Percentiles rank a stretch among this genome's conserved stretches.
phyloP scores from a whole-genome alignment of 2,113 vertebrate species.

The Leptocoma aspasia region DNA sequence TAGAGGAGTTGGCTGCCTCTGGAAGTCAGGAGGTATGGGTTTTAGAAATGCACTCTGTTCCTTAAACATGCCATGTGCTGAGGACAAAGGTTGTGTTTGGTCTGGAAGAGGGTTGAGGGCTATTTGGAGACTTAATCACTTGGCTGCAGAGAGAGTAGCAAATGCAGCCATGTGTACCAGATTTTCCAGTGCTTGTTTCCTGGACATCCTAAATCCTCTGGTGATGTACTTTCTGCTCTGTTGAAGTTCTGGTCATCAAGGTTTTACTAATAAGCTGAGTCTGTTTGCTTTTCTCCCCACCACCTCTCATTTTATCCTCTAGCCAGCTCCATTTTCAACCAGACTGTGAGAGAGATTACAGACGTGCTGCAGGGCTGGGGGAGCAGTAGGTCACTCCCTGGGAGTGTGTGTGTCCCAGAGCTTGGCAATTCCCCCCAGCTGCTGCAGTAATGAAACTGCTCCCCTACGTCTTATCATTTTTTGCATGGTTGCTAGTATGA shows the following conservation, averaged over 20 bases:
- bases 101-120: neutral
- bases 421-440: neutral
- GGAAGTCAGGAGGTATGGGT: neutral
- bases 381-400: neutral
- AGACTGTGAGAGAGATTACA: neutral
- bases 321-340: neutral
- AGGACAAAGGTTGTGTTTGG: neutral
- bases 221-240: neutral
- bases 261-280: neutral
- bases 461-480: neutral
- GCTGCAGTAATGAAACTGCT: neutral
- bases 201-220: neutral
- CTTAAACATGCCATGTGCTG: neutral
- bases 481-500: neutral
- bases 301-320: neutral
- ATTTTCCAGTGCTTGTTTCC: neutral
- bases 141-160: neutral
- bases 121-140: neutral
- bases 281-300: neutral
- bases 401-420: neutral
- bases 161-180: rapidly evolving
- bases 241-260: neutral
- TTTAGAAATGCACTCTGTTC: neutral
- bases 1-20: neutral
- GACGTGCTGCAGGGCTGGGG: neutral